Conservation (phyloP, 2,797 vertebrate genomes). For the Mormyrops attenuatus region DNA sequence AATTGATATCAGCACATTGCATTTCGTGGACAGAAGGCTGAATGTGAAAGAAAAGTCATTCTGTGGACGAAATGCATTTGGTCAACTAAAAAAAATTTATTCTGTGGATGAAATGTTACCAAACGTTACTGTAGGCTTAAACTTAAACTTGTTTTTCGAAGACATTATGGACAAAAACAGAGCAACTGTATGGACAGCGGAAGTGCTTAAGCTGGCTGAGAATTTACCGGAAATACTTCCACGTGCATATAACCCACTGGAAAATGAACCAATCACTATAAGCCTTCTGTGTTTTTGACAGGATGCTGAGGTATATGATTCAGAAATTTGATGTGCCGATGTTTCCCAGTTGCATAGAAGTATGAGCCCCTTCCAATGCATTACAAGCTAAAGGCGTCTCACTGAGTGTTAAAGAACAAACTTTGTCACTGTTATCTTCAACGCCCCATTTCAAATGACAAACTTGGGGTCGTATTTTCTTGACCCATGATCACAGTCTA, state of each 20-base stretch:
- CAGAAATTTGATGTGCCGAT: not conserved
- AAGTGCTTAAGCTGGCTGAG: not conserved
- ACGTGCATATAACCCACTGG: not conserved
- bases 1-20: no score
- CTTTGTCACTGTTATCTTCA: not conserved
- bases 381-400: not conserved
- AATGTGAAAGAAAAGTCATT: no score
- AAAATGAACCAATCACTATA: not conserved
- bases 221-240: not conserved
- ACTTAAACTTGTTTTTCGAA: not conserved
- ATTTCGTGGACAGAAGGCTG: no score
- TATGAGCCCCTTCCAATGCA: not conserved
- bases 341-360: not conserved
- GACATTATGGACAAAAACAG: not conserved
- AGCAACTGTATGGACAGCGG: not conserved
- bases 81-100: no score
- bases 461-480: not conserved
- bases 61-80: no score
- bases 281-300: not conserved
- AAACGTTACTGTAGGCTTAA: not conserved
- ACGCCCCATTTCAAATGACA: not conserved
- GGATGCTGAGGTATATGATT: not conserved
- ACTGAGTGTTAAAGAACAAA: not conserved
- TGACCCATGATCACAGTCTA: not conserved
- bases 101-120: no score